Base-by-base conservation (phyloP, 2,888 invertebrate genomes). In the Atrina japonica region DNA sequence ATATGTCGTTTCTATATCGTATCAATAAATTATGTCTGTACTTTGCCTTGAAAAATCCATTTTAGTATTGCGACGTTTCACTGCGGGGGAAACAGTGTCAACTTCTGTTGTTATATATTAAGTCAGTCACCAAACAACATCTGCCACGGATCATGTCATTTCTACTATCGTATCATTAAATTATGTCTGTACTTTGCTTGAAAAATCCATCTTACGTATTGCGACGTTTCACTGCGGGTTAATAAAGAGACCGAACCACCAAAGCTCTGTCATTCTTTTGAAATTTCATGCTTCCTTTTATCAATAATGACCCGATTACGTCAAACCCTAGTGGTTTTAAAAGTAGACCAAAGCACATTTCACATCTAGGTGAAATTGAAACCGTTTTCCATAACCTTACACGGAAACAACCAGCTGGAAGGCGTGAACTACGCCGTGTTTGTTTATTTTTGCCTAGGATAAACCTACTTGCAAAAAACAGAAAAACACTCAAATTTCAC, bases 211-310 rank as follows among this genome's bases (percentile, higher is more conserved):
- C 50, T 21, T 23, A 23, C 50, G 50, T 25, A 50, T 14, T 23
- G n/a, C 50, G 14, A 50, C 23, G 25, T 50, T 50, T 14, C 2
- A 3, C n/a, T 21, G 14, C 11, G 50, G 23, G 11, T 23, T 50
- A 25, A 50, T 23, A n/a, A 21, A 50, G 50, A 50, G n/a, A n/a
- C n/a, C n/a, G n/a, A n/a, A n/a, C n/a, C n/a, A n/a, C 50, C 52
- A 52, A 14, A 21, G 52, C 52, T 23, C 23, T 30, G 25, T 25
- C 52, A 23, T 5, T 23, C 25, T 30, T 53, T 9, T 53, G 53
- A 53, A 53, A 53, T 18, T 53, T 53, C 29, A 29, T 29, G 21
- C 30, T 30, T 6, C 29, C 53, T 23, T 29, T 29, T 16, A 53
- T 53, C 23, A 53, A 14, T 25, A 50, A n/a, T 11, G 35, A 35